Evolutionary conservation across 2,888 invertebrate genomes (phyloP), one percentile per base, ranked within the genome.

Genomic region (Ophioninae sp.): DNA sequence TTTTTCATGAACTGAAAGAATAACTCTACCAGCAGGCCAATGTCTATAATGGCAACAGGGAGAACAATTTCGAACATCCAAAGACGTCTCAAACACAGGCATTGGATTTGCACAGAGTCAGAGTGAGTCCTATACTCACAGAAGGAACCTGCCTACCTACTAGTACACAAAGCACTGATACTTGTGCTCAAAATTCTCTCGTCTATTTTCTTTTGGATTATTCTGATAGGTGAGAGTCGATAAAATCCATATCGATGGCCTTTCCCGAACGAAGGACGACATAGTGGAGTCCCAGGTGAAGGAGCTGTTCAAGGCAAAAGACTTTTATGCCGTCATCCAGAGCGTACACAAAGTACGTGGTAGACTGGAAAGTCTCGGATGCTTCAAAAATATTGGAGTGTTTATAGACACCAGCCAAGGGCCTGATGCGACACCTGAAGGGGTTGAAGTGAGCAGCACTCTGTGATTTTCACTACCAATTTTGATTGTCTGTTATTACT

Each of bases 361-460:
- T 21, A 96, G 96, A 86, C 93, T 99, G 79, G 96, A 97, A 90
- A 95, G 96, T 74, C 94, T 98, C 87, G 98, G 98, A 6, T 97
- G 99, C 90, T 99, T 99, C 93, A 96, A 96, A 82, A 96, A 96
- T 89, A 96, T 99, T 74, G 95, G 95, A 3, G 96, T 99, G 21
- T 95, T 95, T 85, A 97, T 99, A 85, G 99, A 99, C 92, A 97
- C 97, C 6, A 97, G 97, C 76, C 95, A 95, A 75, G 97, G 97
- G 0, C 94, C 95, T 0, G 95, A 95, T 85, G 95, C 97, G 17
- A 95, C 96, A n/a, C 95, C 96, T 0, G 95, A 97, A 91, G 98
- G 97, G 13, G 95, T 97, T 74, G 97, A 98, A 94, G 96, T 96
- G 91, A 82, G 30, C 41, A 75, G 64, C 77, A 79, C 82, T 80